Base-by-base conservation (phyloP, 2,888 invertebrate species). In the Ferrisia virgata region DNA sequence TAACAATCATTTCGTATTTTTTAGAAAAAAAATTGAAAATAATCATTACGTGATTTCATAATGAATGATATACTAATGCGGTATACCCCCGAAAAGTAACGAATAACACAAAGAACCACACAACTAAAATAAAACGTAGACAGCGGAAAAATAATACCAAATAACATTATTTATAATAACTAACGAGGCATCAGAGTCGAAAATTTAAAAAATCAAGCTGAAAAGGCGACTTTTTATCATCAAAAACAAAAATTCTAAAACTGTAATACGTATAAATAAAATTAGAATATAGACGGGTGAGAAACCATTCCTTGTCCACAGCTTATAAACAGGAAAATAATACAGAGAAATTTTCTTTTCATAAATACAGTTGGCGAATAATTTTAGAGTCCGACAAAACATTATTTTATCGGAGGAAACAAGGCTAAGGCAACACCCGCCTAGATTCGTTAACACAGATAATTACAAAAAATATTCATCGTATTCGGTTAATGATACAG, bases 251-350 rank as follows among this genome's bases (percentile, higher is more conserved):
- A 79, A 28, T 28, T 31, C 18, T 47, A 18, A 79, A 79, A 79
- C n/a, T n/a, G n/a, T 53, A 40, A n/a, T 47, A 79, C 79, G 13
- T 31, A 79, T 31, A 47, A 40, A 25, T 33, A 47, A 40, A 47
- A 43, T 22, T 15, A 28, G 47, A 79, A 79, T 28, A 79, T 43
- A 79, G 79, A 79, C 79, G 79, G 79, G 47, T 79, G 79, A 43
- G 40, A 39, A 28, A 79, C 28, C 28, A 47, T 40, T 40, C 79
- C 79, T 79, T 43, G 43, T 40, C 39, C 79, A 72, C 72, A 31
- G 72, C 72, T 72, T 33, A 33, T 18, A 11, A 58, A 58, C 13
- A 11, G 13, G 58, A 64, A 28, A 28, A 64, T 13, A n/a, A n/a
- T n/a, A n/a, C n/a, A n/a, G n/a, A n/a, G n/a, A n/a, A n/a, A n/a